Percentiles rank a stretch among this genome's conserved stretches.
phyloP scores from a whole-genome alignment of 2,113 vertebrate genomes.

The Barbus barbus region DNA sequence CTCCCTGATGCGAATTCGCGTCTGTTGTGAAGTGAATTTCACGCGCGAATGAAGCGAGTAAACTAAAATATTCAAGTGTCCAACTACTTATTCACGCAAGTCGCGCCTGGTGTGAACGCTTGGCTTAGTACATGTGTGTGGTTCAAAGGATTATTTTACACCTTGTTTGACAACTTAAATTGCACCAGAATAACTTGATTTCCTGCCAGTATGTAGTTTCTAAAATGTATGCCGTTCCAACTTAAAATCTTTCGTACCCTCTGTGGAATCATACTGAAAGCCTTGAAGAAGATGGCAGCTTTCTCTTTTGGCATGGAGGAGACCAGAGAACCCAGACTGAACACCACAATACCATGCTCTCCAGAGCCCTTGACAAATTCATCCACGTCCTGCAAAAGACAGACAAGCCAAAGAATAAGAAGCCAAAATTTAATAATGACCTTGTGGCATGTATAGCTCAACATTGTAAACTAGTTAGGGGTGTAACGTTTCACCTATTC shows the following conservation, averaged over 20 bases:
- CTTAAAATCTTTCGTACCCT: conserved; percentile 72
- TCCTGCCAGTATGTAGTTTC: background rate
- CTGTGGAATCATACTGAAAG: conserved; percentile 86
- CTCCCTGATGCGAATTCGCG: too few species aligned
- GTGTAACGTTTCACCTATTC: too few species aligned
- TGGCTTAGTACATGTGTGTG: too few species aligned
- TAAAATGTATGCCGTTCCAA: background rate
- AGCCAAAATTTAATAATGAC: background rate
- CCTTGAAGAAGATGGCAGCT: conserved; percentile 80
- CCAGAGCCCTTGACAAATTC: conserved; percentile 84
- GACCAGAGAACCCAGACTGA: conserved; percentile 88
- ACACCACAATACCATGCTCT: conserved; percentile 88
- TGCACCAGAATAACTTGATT: background rate
- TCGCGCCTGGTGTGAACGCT: too few species aligned
- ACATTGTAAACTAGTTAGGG: too few species aligned
- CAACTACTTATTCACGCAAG: too few species aligned
- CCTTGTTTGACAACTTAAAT: background rate
- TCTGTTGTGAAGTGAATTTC: too few species aligned
- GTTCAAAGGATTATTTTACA: background rate
- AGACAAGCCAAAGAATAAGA: too few species aligned
- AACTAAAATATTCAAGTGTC: too few species aligned
- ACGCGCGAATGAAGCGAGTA: too few species aligned
- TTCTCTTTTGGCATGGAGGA: conserved; percentile 82
- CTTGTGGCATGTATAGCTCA: background rate
- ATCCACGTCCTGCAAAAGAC: conserved; percentile 84